Conservation (phyloP, 2,113 vertebrate genomes). For the Panthera uncia region DNA sequence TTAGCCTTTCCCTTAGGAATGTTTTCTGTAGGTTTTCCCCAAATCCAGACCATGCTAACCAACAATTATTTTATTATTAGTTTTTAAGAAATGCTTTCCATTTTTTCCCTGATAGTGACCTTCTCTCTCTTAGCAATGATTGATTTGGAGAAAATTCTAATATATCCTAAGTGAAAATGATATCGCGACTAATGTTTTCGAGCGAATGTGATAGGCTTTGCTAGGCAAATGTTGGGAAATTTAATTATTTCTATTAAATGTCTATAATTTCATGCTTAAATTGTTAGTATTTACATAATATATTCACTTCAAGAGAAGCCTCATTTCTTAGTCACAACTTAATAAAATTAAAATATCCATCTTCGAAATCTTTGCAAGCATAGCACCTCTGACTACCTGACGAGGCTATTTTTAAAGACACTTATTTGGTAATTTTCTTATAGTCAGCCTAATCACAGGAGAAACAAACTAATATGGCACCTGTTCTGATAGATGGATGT, state of each 20-base stretch:
- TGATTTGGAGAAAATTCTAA: conserved; percentile 36
- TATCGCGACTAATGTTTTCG: neutral
- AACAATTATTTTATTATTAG: conserved; percentile 40
- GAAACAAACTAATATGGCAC: conserved; percentile 75
- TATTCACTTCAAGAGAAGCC: conserved; percentile 83
- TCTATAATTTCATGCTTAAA: conserved; percentile 82
- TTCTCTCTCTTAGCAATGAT: conserved; percentile 25
- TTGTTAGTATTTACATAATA: conserved; percentile 88
- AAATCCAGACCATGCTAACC: conserved; percentile 58
- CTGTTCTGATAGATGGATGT: conserved; percentile 72
- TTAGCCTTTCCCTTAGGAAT: neutral
- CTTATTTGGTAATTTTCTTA: conserved; percentile 85
- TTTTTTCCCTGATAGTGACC: neutral
- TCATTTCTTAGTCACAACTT: conserved; percentile 88
- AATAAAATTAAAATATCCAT: conserved; percentile 88
- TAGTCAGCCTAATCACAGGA: conserved; percentile 80
- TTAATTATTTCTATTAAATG: conserved; percentile 78
- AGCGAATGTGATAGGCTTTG: conserved; percentile 43
- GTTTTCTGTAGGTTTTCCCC: conserved; percentile 45
- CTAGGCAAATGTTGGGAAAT: conserved; percentile 67
- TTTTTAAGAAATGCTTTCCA: neutral
- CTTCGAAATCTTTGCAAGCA: conserved; percentile 85
- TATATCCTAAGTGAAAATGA: neutral
- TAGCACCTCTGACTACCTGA: conserved; percentile 87
- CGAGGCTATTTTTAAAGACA: conserved; percentile 83